A percentile compares a stretch with the other conserved stretches of the same genome.
Conservation (phyloP, 2,797 vertebrate species). For the Acropternis orthonyx region DNA sequence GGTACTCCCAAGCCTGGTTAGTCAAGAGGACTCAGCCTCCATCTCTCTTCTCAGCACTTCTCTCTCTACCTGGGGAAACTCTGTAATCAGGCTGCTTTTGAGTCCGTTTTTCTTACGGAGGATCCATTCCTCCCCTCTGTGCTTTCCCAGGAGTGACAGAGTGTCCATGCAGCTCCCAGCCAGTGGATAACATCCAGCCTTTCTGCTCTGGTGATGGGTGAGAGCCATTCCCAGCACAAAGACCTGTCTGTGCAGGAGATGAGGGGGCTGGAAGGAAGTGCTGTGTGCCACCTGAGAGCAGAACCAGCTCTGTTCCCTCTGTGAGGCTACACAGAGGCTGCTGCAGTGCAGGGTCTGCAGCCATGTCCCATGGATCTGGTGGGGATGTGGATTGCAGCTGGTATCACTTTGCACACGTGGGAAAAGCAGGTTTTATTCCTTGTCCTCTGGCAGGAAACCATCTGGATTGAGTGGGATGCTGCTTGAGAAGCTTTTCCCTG, state of each 20-base stretch:
- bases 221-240: neutral
- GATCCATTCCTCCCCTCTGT: neutral
- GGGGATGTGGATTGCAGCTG: neutral
- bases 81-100: neutral
- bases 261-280: neutral
- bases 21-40: conserved; percentile 9
- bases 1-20: conserved; percentile 46
- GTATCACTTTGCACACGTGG: neutral
- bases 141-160: neutral
- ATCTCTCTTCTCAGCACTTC: neutral
- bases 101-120: neutral
- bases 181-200: neutral
- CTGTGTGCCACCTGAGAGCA: neutral
- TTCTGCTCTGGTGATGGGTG: neutral
- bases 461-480: neutral
- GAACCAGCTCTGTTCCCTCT: neutral
- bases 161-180: neutral
- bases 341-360: neutral
- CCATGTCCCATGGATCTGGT: fast-evolving
- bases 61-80: neutral
- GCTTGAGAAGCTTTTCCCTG: neutral
- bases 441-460: neutral
- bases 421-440: neutral
- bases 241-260: neutral
- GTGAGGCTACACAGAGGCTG: neutral